Base-by-base conservation (phyloP, 2,888 invertebrate genomes). In the Epirrhoe alternata region DNA sequence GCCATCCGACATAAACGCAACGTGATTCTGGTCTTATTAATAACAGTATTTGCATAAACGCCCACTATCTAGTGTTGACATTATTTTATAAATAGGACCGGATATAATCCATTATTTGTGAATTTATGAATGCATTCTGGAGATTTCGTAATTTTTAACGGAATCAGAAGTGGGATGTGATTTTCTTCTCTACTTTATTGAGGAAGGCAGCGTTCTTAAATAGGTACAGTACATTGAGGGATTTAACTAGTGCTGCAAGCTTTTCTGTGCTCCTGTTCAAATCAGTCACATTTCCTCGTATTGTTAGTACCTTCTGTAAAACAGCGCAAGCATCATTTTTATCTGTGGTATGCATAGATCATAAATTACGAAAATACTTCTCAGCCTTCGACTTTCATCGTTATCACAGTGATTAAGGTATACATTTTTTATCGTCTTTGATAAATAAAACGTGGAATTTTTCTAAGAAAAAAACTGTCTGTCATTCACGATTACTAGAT, bases 41-140 rank as follows among this genome's bases (percentile, higher is more conserved):
- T 54, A 54, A 64, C 58, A 14, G 8, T 14, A 64, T 65, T 60
- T 65, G 51, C 64, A 65, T 65, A 65, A 63, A 64, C 64, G 64
- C 64, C 64, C 54, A 59, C 64, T 31, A 17, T 31, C 24, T 45
- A 24, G 45, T 42, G 35, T 54, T 53, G 47, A 17, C 38, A 42
- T 42, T 42, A 42, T 47, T 58, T 54, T 35, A 53, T 54, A 50
- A 60, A 60, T 33, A 42, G 38, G 59, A 56, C 65, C 71, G 71
- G 67, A 69, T 57, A 49, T 50, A 50, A 59, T 59, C 24, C 7
- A 49, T 58, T 35, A 38, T 42, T 52, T 57, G 14, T 52, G 30
- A 33, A 56, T 51, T 53, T 53, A 52, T 12, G n/a, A 61, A 31
- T 16, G 16, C 17, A 55, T 49, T 58, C 35, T 47, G 45, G 24